Evolutionary conservation across 1,140 invertebrate genomes (phyloP), one percentile per base, ranked within the genome.

Genomic region (Drosophila mojavensis): DNA sequence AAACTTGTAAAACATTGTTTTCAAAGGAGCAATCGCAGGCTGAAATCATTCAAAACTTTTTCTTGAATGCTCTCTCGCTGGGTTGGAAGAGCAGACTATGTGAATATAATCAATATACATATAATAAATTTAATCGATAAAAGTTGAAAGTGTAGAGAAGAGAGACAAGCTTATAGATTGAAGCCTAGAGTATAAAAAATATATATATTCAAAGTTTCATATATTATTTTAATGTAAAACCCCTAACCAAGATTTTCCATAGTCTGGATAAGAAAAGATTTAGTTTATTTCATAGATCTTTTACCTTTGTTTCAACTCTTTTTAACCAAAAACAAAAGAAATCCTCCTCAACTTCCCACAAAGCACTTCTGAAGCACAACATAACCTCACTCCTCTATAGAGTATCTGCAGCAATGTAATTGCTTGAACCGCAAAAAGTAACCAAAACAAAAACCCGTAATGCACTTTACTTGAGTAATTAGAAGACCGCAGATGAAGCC

Each of bases 401-500:
- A 41, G 48, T 30, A 28, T 43, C 3, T 13, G 7, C 33, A 26
- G 5, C 13, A 50, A 62, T 50, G 5, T 28, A 54, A 53, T 51
- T 51, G 47, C 11, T 26, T 1, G 10, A 51, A 13, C 60, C 30
- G 47, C 61, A 63, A 17, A 63, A 17, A 63, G 30, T 28, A 11
- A 36, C 15, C 17, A 30, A n/a, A 59, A 48, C 33, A 60, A 51
- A 26, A 45, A 17, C 1, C 24, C 13, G 58, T 63, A 70, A 36
- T 63, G 36, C 50, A 55, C 2, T 63, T 48, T 30, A 11, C 30
- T 63, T 63, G 17, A 59, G 48, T 50, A 73, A 73, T 68, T 68
- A 53, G 41, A 47, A 60, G 24, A 72, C 28, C 51, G 48, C 56
- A 48, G 70, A 73, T 61, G 60, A 73, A 33, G 48, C 67, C 55